Evolutionary conservation across 92 coral and sea anemone genomes (phyloP).

Genomic region (Isaurus tuberculatus): DNA sequence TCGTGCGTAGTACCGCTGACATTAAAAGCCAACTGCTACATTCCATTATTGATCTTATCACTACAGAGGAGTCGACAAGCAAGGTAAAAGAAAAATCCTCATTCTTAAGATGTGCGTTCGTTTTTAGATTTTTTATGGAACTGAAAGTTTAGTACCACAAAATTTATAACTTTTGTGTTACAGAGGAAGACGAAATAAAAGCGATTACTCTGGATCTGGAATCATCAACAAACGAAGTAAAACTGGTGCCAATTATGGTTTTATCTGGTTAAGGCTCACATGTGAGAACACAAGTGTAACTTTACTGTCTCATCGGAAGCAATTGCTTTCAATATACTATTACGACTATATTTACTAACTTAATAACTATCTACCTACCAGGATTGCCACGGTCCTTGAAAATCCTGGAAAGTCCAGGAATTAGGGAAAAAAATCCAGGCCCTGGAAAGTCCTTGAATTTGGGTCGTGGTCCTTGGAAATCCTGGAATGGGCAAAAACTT

Average conservation of each 20-base stretch:
- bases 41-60: constrained; percentile 94
- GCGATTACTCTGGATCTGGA: background rate
- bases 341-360: too few species aligned
- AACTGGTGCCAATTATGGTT: background rate
- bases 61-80: constrained; percentile 75
- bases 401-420: too few species aligned
- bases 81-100: constrained; percentile 42
- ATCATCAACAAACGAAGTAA: background rate
- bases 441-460: too few species aligned
- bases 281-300: too few species aligned
- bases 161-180: background rate
- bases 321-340: too few species aligned
- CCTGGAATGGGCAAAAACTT: too few species aligned
- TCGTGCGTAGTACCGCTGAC: constrained; percentile 52
- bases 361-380: too few species aligned
- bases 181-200: constrained; percentile 3
- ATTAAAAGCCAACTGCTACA: constrained; percentile 74
- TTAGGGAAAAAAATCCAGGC: too few species aligned
- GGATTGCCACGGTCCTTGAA: too few species aligned
- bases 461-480: too few species aligned
- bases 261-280: background rate
- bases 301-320: too few species aligned
- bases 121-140: background rate
- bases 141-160: background rate
- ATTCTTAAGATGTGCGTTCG: background rate